Base-by-base conservation (phyloP, 2,797 vertebrate species). In the Pseudomugil tenellus region DNA sequence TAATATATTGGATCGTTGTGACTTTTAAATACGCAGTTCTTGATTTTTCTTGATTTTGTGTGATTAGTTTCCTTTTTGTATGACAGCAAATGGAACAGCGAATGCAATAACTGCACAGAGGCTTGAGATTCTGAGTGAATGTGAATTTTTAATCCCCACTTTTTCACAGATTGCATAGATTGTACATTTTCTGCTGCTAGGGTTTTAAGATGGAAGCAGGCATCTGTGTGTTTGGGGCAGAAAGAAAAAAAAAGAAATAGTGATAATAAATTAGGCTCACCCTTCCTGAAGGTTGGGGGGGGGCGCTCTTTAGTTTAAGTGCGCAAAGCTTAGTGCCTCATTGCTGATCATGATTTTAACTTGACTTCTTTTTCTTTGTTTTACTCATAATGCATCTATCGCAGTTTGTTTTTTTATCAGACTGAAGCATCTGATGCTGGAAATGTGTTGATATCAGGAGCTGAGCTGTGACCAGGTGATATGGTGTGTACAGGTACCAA, bases 61-160 rank as follows among this genome's bases (percentile, higher is more conserved):
- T 16, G 16, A 25, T 19, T 6, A 6, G 76, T 14, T 43, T 39
- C 16, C 71, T 52, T 81, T 87, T 87, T 78, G 60, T 87, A 86
- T 74, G 82, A 78, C 87, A 72, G 69, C 87, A 85, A 83, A 76
- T 89, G 78, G 84, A 90, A 71, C 82, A 81, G 87, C 82, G 91
- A 92, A 92, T 92, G 93, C 93, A 94, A 93, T 94, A 93, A 94
- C 89, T 87, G 82, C 84, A 80, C 91, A 87, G 86, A 83, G 75
- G 81, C 68, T 88, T 71, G 76, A 86, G 81, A 78, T 88, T 87
- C 85, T 74, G 84, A 82, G 76, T 84, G 88, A 94, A 93, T 93
- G 92, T 93, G 87, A 93, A 83, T 89, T 92, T 91, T 84, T 90
- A 86, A 62, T 76, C 25, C 13, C 13, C 61, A 19, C 19, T 53